A percentile compares a stretch with the other conserved stretches of the same genome.
phyloP scores from a whole-genome alignment of 2,113 vertebrate genomes.

The Chloebia gouldiae region DNA sequence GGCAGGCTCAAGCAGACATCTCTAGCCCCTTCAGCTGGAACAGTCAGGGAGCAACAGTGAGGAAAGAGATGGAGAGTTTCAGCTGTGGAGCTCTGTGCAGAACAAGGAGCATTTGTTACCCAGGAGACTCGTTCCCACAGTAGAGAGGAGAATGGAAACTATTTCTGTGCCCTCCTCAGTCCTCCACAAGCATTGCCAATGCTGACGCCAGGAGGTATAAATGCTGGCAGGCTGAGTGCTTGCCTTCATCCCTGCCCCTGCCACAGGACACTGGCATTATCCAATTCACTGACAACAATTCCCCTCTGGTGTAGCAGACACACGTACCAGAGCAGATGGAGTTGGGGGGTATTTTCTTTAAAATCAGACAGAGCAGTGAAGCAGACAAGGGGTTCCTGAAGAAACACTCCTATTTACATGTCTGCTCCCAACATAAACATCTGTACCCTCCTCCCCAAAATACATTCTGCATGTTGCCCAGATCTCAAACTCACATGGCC shows the following conservation, averaged over 20 bases:
- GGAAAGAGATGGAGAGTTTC: background rate
- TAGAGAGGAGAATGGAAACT: slow-evolving; percentile 63
- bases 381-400: background rate
- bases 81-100: slow-evolving; percentile 4
- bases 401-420: background rate
- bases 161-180: slow-evolving; percentile 24
- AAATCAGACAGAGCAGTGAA: background rate
- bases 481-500: background rate
- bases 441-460: background rate
- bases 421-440: background rate
- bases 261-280: background rate
- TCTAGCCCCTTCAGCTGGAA: background rate
- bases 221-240: slow-evolving; percentile 14
- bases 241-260: background rate
- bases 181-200: slow-evolving; percentile 10
- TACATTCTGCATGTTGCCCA: background rate
- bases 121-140: slow-evolving; percentile 53
- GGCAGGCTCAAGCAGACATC: background rate
- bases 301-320: background rate
- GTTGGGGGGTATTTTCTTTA: background rate
- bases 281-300: background rate
- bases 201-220: slow-evolving; percentile 36
- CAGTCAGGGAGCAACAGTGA: background rate
- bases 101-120: slow-evolving; percentile 62
- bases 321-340: background rate